Base-by-base conservation (phyloP, 2,888 invertebrate species). In the Sympetrum striolatum region DNA sequence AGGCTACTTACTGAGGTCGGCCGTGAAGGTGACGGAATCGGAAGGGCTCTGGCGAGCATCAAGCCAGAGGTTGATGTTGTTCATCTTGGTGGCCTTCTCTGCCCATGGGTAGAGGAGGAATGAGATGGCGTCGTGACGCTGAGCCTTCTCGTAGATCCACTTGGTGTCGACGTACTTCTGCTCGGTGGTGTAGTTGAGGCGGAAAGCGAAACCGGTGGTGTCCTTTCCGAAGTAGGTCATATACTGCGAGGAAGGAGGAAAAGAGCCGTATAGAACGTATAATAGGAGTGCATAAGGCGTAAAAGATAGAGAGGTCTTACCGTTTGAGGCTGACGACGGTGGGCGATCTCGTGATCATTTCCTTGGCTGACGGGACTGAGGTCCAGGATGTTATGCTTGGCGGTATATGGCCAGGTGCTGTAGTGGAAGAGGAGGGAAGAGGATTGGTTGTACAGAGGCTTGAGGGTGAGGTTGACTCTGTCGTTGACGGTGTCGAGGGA, bases 401-500 rank as follows among this genome's bases (percentile, higher is more conserved):
- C 93, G 22, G 96, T 96, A 93, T 96, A 97, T 10, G 97, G 97
- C 94, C 95, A 94, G 1, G 95, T 94, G 92, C 96, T 96, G 93
- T 94, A 95, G 92, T 96, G 96, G 82, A 95, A 93, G 18, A 96
- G 92, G 44, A 94, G 95, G 31, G 94, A 93, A 64, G 95, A 94
- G 91, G 95, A 94, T 44, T 95, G 94, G 15, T 94, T 93, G 90
- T 94, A 93, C 15, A 94, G 93, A 1, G 96, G 95, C 91, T 94
- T 94, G 5, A 96, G 35, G 92, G 94, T 94, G 22, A 95, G 91
- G 90, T 94, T 93, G 3, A 95, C 90, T 91, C 95, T 93, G 6
- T 94, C 93, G 80, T 95, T 94, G 81, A 95, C 93, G 6, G 94
- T 91, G 91, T 96, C 94, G 14, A 95, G 91, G 90, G 95, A 94